phyloP scores from a whole-genome alignment of 1,140 invertebrate genomes.

The Cepaea nemoralis region DNA sequence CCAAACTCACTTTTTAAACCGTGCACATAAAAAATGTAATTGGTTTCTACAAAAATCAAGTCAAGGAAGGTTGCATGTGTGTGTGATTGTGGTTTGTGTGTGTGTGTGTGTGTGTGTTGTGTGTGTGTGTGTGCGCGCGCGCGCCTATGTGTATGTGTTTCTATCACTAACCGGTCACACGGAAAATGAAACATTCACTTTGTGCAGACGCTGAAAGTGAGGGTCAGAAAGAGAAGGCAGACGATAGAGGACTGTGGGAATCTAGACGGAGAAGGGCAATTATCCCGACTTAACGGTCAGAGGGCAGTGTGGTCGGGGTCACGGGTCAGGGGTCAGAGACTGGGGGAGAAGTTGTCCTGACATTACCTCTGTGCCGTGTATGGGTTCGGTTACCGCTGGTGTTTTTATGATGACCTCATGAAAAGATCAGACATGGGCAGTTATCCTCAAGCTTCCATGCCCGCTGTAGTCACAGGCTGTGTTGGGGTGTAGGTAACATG shows the following conservation, averaged over 20 bases:
- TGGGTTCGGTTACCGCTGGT: not conserved
- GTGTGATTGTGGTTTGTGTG: too few species aligned
- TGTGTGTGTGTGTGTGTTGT: too few species aligned
- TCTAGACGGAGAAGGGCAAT: not conserved
- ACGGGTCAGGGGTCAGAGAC: slow-evolving; percentile 1
- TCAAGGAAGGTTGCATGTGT: too few species aligned
- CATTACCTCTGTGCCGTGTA: not conserved
- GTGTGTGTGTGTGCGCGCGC: too few species aligned
- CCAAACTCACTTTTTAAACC: too few species aligned
- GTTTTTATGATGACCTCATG: slow-evolving; percentile 2
- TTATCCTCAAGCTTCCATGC: too few species aligned
- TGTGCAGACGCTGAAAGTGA: not conserved
- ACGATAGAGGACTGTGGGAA: slow-evolving; percentile 2
- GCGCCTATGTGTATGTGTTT: too few species aligned
- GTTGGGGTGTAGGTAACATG: too few species aligned
- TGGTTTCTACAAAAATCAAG: too few species aligned
- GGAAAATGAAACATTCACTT: slow-evolving; percentile 3
- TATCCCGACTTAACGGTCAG: not conserved
- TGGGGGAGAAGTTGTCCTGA: not conserved
- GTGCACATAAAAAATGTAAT: too few species aligned
- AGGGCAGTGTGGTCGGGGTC: slow-evolving; percentile 3
- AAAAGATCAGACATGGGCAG: too few species aligned
- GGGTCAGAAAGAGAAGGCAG: not conserved
- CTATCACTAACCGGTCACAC: not conserved
- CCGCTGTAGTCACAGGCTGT: too few species aligned